Evolutionary conservation across 2,888 invertebrate species (phyloP).

Genomic region (Apeira syringaria): DNA sequence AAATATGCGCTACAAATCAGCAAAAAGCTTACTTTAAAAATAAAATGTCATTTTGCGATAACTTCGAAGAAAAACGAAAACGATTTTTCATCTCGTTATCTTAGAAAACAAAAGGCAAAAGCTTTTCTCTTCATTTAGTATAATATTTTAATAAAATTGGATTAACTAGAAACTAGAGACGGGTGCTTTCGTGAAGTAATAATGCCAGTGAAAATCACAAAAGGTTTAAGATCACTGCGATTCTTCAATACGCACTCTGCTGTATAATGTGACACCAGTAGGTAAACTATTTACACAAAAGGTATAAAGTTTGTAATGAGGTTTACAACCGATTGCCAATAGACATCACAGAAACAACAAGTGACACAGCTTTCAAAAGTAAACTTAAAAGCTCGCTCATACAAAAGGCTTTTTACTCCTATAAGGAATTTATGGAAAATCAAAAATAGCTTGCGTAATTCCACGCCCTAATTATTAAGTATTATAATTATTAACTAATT

Average conservation of each 20-base stretch:
- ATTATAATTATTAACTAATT: no score
- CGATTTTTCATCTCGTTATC: conserved; percentile 1
- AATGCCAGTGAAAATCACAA: conserved; percentile 14
- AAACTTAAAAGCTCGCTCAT: no score
- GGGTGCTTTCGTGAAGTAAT: conserved; percentile 18
- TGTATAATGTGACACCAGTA: not conserved
- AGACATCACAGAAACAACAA: no score
- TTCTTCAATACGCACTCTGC: not conserved
- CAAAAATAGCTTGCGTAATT: no score
- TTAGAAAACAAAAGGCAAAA: conserved; percentile 4
- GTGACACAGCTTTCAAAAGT: no score
- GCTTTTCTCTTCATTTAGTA: conserved; percentile 1
- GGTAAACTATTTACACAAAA: not conserved
- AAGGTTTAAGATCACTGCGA: no score
- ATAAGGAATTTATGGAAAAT: no score
- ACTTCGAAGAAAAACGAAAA: not conserved
- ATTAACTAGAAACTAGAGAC: conserved; percentile 19
- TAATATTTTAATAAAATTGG: conserved; percentile 15
- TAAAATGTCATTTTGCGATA: not conserved
- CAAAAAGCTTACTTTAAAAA: not conserved
- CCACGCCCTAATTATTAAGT: no score
- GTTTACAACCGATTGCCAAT: no score
- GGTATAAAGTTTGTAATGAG: no score
- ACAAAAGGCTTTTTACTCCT: no score
- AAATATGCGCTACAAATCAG: not conserved